Base-by-base conservation (phyloP, 2,113 vertebrate species). In the Neopipo cinnamomea region DNA sequence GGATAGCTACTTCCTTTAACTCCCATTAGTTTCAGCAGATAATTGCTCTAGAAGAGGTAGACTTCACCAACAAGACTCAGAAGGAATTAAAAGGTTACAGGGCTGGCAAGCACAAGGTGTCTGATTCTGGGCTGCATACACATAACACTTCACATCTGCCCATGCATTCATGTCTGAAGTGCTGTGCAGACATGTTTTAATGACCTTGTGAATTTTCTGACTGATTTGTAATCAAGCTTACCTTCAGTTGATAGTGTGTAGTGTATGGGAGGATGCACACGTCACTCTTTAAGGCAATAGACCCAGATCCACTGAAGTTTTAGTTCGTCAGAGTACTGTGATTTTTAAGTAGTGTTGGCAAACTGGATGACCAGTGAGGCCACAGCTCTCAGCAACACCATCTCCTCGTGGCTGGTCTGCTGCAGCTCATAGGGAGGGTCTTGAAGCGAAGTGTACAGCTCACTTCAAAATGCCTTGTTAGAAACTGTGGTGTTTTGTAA, bases 401-500 rank as follows among this genome's bases (percentile, higher is more conserved):
- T 6, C 23, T 68, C 35, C 27, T 22, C 41, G 13, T 27, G 55
- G 37, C 22, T 85, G 46, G 8, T 53, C 42, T 62, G 8, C 71
- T 71, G 28, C 67, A 62, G 33, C 11, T 78, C 37, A 33, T 6
- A 59, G 17, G 7, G 9, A 52, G 18, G 33, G 8, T 91, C 35
- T 56, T 47, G 21, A 76, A 58, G 52, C 10, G 55, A 79, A 82
- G 8, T 9, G 39, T 76, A 63, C 0, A 4, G 3, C 17, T 76
- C 16, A 19, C 13, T 83, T 79, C 58, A 49, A 42, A 72, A 79
- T 47, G 24, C 22, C 20, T 1, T 1, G 1, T 67, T 63, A 75
- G 25, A 61, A 89, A 44, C 25, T 0, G 4, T 18, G 14, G 28
- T 3, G 1, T 15, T 73, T 72, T 2, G 2, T 44, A 50, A 0